These are phyloP conservation scores for Drosophila repleta DNA, from an alignment of 1,140 invertebrate species.

Conservation along the genomic window DNA sequence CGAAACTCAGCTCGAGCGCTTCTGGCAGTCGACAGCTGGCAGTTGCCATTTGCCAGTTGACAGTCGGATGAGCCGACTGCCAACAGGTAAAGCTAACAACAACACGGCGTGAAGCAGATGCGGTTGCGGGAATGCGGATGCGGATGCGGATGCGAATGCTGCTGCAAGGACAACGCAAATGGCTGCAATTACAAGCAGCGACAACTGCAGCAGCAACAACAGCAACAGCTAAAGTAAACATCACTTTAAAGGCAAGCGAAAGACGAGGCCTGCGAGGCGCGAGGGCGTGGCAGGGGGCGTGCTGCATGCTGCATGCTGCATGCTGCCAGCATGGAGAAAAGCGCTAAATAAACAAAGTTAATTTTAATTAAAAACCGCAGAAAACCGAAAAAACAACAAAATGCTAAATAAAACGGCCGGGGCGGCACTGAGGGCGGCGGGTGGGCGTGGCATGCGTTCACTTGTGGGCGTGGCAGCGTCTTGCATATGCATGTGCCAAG, in stretches of 20 bases:
- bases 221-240: conserved; percentile 59
- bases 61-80: conserved; percentile 26
- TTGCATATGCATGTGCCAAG: conserved; percentile 59
- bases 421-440: conserved; percentile 5
- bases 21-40: conserved; percentile 47
- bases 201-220: conserved; percentile 41
- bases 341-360: conserved; percentile 81
- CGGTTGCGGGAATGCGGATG: neutral
- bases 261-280: conserved; percentile 22
- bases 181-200: conserved; percentile 75
- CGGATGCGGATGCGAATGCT: conserved; percentile 5
- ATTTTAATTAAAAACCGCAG: conserved; percentile 82
- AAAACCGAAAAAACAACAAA: conserved; percentile 72
- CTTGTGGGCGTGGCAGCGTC: conserved; percentile 37
- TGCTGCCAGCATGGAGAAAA: conserved; percentile 43
- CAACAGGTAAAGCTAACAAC: conserved; percentile 71
- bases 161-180: conserved; percentile 65
- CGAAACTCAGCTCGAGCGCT: conserved; percentile 39
- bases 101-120: conserved; percentile 28
- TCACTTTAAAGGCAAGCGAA: conserved; percentile 61
- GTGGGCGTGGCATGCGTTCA: neutral
- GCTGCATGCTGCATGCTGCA: conserved; percentile 11
- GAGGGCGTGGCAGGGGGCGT: conserved; percentile 3
- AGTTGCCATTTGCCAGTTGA: conserved; percentile 51
- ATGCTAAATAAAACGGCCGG: conserved; percentile 77